These are phyloP conservation scores for Leptinotarsa tumamoca DNA, from an alignment of 2,888 invertebrate genomes.

Conservation along the genomic window DNA sequence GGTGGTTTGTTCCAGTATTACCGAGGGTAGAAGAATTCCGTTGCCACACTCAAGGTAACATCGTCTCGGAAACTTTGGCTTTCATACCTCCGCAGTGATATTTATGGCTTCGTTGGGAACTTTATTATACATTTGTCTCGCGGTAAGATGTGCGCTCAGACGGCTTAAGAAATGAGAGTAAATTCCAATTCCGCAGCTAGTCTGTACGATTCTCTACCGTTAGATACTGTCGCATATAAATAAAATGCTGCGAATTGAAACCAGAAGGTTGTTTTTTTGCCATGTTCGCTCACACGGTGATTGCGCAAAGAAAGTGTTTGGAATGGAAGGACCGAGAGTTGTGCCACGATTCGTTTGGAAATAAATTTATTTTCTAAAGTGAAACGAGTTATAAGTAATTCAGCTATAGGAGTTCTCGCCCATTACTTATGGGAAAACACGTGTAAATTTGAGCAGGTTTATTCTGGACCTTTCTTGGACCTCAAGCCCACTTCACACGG, in stretches of 20 bases:
- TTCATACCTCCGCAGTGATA: constrained; percentile 38
- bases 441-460: too few species aligned
- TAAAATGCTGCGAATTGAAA: constrained; percentile 11
- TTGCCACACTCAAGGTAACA: constrained; percentile 36
- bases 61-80: constrained; percentile 37
- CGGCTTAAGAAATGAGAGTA: constrained; percentile 31
- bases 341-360: not conserved
- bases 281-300: not conserved
- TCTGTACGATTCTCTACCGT: constrained; percentile 9
- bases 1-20: constrained; percentile 49
- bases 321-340: not conserved
- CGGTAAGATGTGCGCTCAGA: constrained; percentile 34
- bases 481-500: too few species aligned
- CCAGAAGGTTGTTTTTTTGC: not conserved
- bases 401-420: too few species aligned
- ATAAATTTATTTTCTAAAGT: too few species aligned
- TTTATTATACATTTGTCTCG: constrained; percentile 43
- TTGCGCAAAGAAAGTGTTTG: not conserved
- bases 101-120: constrained; percentile 44
- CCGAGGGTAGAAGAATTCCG: constrained; percentile 46
- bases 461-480: too few species aligned
- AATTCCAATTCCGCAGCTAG: constrained; percentile 29
- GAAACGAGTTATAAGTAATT: too few species aligned
- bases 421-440: too few species aligned
- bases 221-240: constrained; percentile 15